A percentile compares a stretch with the other conserved stretches of the same genome.
phyloP scores from a whole-genome alignment of 2,888 invertebrate genomes.

The Lagria hirta region DNA sequence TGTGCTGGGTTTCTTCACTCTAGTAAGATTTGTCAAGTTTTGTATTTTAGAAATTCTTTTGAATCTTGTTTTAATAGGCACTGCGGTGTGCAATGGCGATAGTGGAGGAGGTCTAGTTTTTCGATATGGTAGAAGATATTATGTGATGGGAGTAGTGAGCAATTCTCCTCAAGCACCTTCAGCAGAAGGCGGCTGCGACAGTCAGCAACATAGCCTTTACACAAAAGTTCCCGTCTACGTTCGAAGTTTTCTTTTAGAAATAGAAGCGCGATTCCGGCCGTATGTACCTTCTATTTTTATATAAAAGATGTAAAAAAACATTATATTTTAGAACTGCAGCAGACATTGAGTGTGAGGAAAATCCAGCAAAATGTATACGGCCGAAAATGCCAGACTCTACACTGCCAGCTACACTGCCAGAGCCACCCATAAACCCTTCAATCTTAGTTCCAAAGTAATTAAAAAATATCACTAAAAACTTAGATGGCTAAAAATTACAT shows the following conservation, averaged over 20 bases:
- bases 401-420: no score
- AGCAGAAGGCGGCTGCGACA: conserved; percentile 21
- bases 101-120: conserved; percentile 28
- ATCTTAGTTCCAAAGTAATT: no score
- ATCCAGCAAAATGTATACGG: no score
- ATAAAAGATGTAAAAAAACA: no score
- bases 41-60: neutral
- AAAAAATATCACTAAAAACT: no score
- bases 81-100: conserved; percentile 26
- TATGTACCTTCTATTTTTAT: no score
- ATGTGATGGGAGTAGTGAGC: conserved; percentile 26
- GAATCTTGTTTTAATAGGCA: no score
- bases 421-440: no score
- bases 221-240: conserved; percentile 18
- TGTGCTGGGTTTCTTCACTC: conserved; percentile 31
- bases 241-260: conserved; percentile 6
- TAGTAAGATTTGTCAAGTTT: conserved; percentile 16
- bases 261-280: conserved; percentile 6
- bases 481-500: no score
- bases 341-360: no score
- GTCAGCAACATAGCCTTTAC: conserved; percentile 22
- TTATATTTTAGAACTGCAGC: no score
- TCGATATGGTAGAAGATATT: conserved; percentile 14
- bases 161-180: conserved; percentile 11
- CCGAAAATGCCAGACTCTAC: no score